Percentiles rank a stretch among this genome's conserved stretches.
Conservation (phyloP, 2,797 vertebrate species). For the Neostethus bicornis region DNA sequence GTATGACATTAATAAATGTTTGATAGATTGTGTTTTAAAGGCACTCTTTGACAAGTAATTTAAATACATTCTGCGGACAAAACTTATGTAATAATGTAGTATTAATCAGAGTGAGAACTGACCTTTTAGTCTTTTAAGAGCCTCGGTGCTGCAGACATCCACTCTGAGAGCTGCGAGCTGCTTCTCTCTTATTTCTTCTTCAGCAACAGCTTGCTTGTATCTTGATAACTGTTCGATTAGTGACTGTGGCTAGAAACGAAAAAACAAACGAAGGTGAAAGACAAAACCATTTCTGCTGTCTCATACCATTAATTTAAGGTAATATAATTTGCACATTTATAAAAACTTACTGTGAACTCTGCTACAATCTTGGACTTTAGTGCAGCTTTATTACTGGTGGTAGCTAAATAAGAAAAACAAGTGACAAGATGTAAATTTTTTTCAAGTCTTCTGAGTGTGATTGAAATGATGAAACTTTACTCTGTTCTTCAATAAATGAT, state of each 20-base stretch:
- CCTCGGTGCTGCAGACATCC: slow-evolving; percentile 94
- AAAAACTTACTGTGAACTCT: slow-evolving; percentile 90
- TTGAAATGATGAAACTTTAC: not conserved
- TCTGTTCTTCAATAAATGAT: no score
- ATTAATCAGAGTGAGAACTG: slow-evolving; percentile 18
- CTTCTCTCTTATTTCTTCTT: slow-evolving; percentile 92
- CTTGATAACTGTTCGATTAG: slow-evolving; percentile 88
- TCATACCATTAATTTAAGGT: not conserved
- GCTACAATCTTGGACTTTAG: slow-evolving; percentile 97
- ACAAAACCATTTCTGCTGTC: not conserved
- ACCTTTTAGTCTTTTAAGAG: slow-evolving; percentile 97
- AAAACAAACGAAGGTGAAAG: slow-evolving; percentile 14
- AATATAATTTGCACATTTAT: not conserved
- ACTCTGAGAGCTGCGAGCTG: slow-evolving; percentile 91
- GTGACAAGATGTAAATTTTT: slow-evolving; percentile 3
- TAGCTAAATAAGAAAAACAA: slow-evolving; percentile 62
- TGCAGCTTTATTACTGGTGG: slow-evolving; percentile 87
- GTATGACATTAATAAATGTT: no score
- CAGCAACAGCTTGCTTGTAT: slow-evolving; percentile 85
- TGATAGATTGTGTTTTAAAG: no score
- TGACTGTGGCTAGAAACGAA: slow-evolving; percentile 82
- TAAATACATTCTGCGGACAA: not conserved
- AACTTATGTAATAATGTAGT: slow-evolving; percentile 9
- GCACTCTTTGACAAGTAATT: not conserved
- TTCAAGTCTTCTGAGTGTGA: no score